phyloP scores from a whole-genome alignment of 64 coral and sea anemone genomes.

The Anthopleura sola region DNA sequence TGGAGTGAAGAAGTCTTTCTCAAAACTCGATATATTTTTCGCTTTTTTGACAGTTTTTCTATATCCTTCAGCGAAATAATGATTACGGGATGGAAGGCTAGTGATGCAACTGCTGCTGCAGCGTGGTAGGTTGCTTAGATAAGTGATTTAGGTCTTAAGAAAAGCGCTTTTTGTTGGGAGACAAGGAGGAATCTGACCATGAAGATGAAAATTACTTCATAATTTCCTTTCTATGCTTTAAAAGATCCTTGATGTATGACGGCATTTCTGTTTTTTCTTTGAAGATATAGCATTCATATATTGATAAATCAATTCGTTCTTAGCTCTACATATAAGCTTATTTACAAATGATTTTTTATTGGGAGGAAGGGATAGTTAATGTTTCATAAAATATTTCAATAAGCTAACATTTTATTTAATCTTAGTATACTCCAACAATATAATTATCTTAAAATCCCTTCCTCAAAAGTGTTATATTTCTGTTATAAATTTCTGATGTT shows the following conservation, averaged over 20 bases:
- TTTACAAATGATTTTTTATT: too few relatives aligned
- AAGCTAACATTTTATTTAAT: not conserved
- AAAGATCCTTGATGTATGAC: too few relatives aligned
- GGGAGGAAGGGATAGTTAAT: too few relatives aligned
- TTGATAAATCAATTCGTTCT: too few relatives aligned
- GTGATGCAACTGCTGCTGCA: constrained; percentile 56
- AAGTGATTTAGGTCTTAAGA: not conserved
- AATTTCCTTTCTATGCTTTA: not conserved
- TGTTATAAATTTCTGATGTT: not conserved
- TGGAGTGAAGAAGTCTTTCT: not conserved
- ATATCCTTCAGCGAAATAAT: constrained; percentile 16
- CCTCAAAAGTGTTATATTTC: too few relatives aligned
- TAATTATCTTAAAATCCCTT: not conserved
- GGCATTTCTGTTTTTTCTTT: too few relatives aligned
- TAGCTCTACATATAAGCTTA: too few relatives aligned
- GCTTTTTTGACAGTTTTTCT: not conserved
- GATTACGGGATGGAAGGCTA: constrained; percentile 57
- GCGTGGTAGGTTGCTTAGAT: constrained; percentile 52
- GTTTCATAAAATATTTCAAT: too few relatives aligned
- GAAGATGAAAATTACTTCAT: not conserved
- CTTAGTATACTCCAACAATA: not conserved
- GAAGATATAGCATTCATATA: too few relatives aligned
- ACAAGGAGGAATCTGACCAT: not conserved
- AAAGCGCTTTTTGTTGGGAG: not conserved
- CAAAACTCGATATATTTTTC: not conserved